Base-by-base conservation (phyloP, 92 coral and sea anemone genomes). In the Palythoa grandis region DNA sequence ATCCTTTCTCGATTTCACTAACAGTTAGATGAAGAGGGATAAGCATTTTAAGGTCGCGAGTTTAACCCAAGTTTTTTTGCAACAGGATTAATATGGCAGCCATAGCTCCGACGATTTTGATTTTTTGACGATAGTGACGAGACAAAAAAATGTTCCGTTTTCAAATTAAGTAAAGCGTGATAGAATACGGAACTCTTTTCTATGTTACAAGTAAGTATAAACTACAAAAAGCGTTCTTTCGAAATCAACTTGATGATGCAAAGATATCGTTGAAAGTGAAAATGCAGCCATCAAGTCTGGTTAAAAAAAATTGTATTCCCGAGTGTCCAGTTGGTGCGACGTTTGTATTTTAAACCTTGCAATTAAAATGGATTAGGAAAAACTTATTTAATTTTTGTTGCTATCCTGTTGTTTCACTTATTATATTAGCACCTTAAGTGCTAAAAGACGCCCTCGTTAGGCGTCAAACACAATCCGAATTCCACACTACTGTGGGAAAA, bases 381-480 rank as follows among this genome's bases (percentile, higher is more conserved):
- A 66, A 80, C 37, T 47, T 65, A 61, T 48, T 80, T 65, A 74
- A 80, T 65, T 80, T 79, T 80, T 53, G 58, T 70, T 43, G 72
- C 74, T 80, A 58, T 80, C 47, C 43, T 22, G 52, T 80, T 68
- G 85, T 80, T 65, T 12, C 7, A 22, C 25, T 80, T 80, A 80
- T 80, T 80, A 11, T 37, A 80, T 80, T 80, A 80, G 20, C 85
- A 66, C 74, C 47, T 80, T n/a, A 40, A 74, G 85, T 80, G 85
- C 73, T 47, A 80, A 80, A 80, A 80, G 74, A 80, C 61, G 15
- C 74, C 66, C 47, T 80, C 24, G 63, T 47, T 65, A 48, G 85
- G 85, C 85, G 85, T 80, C 85, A 67, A 80, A 80, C 74, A 66
- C 74, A 17, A 52, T 40, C 85, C 61, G 35, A 73, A 80, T 80